A percentile compares a stretch with the other conserved stretches of the same genome.
Conservation (phyloP, 2,113 vertebrate species). For the Spea multiplicata region DNA sequence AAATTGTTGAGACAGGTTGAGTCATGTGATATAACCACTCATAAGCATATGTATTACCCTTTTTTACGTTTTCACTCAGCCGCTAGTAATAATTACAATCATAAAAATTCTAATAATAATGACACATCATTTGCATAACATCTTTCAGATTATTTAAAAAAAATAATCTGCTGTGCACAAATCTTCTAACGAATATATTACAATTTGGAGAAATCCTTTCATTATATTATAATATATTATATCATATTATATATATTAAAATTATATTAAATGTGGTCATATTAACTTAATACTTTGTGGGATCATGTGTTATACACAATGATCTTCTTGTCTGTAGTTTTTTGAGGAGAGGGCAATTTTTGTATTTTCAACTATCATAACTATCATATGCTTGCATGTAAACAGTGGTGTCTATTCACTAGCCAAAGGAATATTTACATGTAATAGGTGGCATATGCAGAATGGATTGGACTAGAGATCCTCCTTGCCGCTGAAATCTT, state of each 20-base stretch:
- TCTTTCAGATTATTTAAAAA: neutral
- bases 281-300: too few species aligned
- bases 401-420: neutral
- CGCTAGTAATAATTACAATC: constrained; percentile 7
- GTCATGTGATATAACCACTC: too few species aligned
- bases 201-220: too few species aligned
- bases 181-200: too few species aligned
- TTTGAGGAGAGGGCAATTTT: neutral
- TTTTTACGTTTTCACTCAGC: constrained; percentile 2
- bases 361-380: neutral
- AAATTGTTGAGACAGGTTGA: too few species aligned
- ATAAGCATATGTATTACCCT: too few species aligned
- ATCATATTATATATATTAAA: too few species aligned
- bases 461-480: too few species aligned
- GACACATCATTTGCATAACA: constrained; percentile 18
- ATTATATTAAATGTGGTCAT: too few species aligned
- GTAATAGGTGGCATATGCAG: neutral
- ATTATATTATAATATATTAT: too few species aligned
- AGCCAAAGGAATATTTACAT: neutral
- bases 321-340: neutral
- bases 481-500: too few species aligned
- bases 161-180: too few species aligned
- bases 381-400: neutral
- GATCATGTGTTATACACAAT: neutral
- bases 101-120: constrained; percentile 11